phyloP scores from a whole-genome alignment of 2,888 invertebrate species.

The Agrotis clavis region DNA sequence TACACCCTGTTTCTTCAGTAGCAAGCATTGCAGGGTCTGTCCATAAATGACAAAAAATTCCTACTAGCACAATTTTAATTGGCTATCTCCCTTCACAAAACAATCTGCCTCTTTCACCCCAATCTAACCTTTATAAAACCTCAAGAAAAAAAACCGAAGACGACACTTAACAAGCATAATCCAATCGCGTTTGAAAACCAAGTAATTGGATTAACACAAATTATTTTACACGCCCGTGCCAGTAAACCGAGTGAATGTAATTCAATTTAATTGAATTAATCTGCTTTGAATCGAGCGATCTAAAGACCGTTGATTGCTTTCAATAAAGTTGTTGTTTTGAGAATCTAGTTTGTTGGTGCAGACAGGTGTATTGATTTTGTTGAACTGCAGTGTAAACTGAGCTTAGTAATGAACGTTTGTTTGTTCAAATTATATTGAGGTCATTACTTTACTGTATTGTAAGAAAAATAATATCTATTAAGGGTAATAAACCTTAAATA shows the following conservation, averaged over 20 bases:
- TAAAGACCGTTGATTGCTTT: conserved; percentile 63
- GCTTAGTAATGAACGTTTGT: background rate
- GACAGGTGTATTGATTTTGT: conserved; percentile 35
- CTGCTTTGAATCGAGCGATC: conserved; percentile 46
- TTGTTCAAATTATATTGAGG: background rate
- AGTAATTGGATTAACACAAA: conserved; percentile 62
- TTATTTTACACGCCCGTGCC: conserved; percentile 57
- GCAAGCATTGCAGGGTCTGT: too few species aligned
- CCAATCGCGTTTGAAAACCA: conserved; percentile 42
- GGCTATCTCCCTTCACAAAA: background rate
- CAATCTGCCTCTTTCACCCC: background rate
- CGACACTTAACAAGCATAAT: conserved; percentile 47
- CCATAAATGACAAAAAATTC: too few species aligned
- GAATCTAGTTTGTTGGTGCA: conserved; percentile 35
- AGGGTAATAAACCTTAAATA: too few species aligned
- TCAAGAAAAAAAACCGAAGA: conserved; percentile 16
- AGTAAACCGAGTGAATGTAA: conserved; percentile 55
- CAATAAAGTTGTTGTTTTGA: conserved; percentile 48
- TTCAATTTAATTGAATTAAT: conserved; percentile 64
- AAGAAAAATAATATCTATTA: too few species aligned
- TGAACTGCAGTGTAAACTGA: background rate
- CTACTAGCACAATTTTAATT: too few species aligned
- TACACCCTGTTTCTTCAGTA: too few species aligned
- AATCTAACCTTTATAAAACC: background rate
- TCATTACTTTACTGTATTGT: too few species aligned